Evolutionary conservation across 2,797 vertebrate genomes (phyloP).

Genomic region (Erithacus rubecula): DNA sequence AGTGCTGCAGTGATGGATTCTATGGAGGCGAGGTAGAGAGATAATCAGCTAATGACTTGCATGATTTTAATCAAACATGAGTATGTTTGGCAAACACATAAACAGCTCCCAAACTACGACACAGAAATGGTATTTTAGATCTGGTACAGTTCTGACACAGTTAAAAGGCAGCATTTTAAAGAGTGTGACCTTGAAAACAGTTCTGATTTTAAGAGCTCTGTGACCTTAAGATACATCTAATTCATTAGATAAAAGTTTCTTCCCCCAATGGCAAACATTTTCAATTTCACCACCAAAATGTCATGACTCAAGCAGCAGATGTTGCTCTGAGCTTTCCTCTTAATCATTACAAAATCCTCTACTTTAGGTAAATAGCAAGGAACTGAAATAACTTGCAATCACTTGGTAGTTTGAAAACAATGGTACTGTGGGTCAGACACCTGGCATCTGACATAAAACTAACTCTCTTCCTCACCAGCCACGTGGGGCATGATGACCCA

Average conservation of each 20-base stretch:
- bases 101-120: not conserved
- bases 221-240: slow-evolving; percentile 36
- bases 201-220: not conserved
- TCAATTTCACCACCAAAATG: slow-evolving; percentile 32
- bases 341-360: not conserved
- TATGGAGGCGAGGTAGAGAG: not conserved
- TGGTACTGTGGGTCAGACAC: not conserved
- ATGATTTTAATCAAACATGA: not conserved
- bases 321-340: slow-evolving; percentile 10
- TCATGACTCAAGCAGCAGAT: slow-evolving; percentile 38
- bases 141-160: not conserved
- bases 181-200: not conserved
- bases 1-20: not conserved
- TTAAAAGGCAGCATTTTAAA: not conserved
- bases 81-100: not conserved
- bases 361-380: slow-evolving; percentile 15
- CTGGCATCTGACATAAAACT: not conserved
- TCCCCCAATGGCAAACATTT: not conserved
- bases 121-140: not conserved
- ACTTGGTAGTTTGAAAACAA: not conserved
- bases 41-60: not conserved
- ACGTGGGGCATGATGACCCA: not conserved
- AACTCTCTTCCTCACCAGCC: not conserved
- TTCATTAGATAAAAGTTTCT: slow-evolving; percentile 27
- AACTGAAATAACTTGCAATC: not conserved